phyloP scores from a whole-genome alignment of 2,888 invertebrate species.

The Drosophila mimetica region DNA sequence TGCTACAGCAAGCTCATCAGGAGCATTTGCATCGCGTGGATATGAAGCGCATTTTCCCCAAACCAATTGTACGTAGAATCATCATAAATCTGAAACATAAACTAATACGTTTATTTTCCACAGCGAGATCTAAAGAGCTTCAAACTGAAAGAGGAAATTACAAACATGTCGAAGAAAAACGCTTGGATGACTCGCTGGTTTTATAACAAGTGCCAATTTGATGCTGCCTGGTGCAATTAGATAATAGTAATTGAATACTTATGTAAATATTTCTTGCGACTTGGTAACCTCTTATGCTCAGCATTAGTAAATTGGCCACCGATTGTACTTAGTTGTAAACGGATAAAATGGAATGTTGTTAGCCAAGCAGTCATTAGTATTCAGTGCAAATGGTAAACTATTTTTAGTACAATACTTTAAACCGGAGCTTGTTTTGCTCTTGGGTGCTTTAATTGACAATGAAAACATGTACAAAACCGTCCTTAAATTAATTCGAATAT shows the following conservation, averaged over 20 bases:
- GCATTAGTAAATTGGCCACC: slow-evolving; percentile 27
- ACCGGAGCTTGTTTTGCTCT: not conserved
- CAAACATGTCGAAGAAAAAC: slow-evolving; percentile 88
- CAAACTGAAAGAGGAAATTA: slow-evolving; percentile 83
- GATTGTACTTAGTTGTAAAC: slow-evolving; percentile 21
- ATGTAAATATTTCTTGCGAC: slow-evolving; percentile 8
- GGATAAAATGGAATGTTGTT: not conserved
- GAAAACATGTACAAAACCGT: slow-evolving; percentile 15
- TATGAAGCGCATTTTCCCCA: slow-evolving; percentile 93
- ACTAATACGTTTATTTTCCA: slow-evolving; percentile 16
- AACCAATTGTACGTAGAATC: slow-evolving; percentile 85
- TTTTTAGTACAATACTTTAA: not conserved
- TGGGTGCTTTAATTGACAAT: slow-evolving; percentile 2
- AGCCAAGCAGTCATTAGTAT: slow-evolving; percentile 9
- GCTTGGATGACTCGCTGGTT: slow-evolving; percentile 93
- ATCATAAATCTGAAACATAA: rapidly evolving
- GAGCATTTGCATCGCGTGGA: slow-evolving; percentile 93
- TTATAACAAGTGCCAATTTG: slow-evolving; percentile 93
- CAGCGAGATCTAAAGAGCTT: slow-evolving; percentile 70
- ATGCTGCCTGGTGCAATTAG: slow-evolving; percentile 90
- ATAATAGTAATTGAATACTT: not conserved
- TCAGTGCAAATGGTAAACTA: slow-evolving; percentile 8
- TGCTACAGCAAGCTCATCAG: slow-evolving; percentile 88
- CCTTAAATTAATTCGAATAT: not conserved
- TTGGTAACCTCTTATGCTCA: slow-evolving; percentile 21